Base-by-base conservation (phyloP, 2,113 vertebrate genomes). In the Megaceryle torquata region DNA sequence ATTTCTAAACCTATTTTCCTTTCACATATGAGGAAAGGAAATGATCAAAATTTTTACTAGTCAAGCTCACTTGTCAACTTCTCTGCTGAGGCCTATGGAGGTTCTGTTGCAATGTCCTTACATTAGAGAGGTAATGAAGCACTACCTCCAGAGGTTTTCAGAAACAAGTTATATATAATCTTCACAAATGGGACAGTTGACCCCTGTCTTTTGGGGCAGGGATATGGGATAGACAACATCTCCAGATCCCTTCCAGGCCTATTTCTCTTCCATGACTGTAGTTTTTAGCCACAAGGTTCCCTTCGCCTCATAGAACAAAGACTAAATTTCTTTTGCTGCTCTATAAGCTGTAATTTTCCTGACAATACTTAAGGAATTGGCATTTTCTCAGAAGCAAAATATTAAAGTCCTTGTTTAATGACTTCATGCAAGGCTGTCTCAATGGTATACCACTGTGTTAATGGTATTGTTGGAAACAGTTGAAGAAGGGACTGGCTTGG, bases 241-340 rank as follows among this genome's bases (percentile, higher is more conserved):
- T 76, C 12, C 37, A 63, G 21, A 15, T 64, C n/a, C 43, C 28
- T 76, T 76, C 50, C 53, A 70, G n/a, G 24, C 31, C 21, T n/a
- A 50, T 43, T 88, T 61, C 44, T 86, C 10, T 44, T 81, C 44
- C 37, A 41, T 0, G 0, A n/a, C 9, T 65, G 33, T 6, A 41
- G 29, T 4, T 92, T 91, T 86, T 26, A 78, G 81, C 21, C 51
- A 71, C 25, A 35, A 86, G 9, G 20, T 8, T 83, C 31, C 39
- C 48, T 93, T 84, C 35, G 75, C 24, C 29, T 68, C 86, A 67
- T 63, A 64, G 81, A 91, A 75, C 15, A 86, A 71, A 56, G 26
- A 53, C 10, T 5, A 70, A 51, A 51, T 82, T 85, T 57, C 10
- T 72, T 82, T 67, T 82, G n/a, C 54, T 95, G 57, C 28, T 59